A percentile compares a stretch with the other conserved stretches of the same genome.
These are phyloP conservation scores for Nixonia krombeini DNA, from an alignment of 1,140 invertebrate species.

Conservation along the genomic window DNA sequence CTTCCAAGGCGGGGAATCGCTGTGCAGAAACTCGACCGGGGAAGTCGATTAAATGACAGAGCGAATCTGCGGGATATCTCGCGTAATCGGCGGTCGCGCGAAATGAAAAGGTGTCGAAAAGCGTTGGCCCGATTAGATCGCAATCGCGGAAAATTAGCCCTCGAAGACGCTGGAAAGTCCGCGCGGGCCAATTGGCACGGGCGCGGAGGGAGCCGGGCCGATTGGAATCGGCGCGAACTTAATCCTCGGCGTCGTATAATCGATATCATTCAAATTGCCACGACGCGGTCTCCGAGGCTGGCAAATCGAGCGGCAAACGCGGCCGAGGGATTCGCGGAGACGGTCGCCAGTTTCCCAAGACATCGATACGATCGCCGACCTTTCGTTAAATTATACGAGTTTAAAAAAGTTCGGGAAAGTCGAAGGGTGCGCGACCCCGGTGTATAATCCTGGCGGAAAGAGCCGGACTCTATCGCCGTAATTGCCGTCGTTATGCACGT, in stretches of 20 bases:
- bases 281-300: slow-evolving; percentile 46
- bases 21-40: background rate
- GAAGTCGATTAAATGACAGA: slow-evolving; percentile 43
- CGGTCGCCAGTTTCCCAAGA: slow-evolving; percentile 32
- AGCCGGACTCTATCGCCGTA: no score
- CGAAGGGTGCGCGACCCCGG: no score
- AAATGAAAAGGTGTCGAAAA: slow-evolving; percentile 41
- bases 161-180: slow-evolving; percentile 37
- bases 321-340: slow-evolving; percentile 30
- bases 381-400: slow-evolving; percentile 40
- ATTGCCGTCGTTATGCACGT: no score
- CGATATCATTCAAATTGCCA: slow-evolving; percentile 50
- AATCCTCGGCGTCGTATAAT: slow-evolving; percentile 47
- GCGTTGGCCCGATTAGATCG: slow-evolving; percentile 38
- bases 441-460: no score
- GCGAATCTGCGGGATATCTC: slow-evolving; percentile 13
- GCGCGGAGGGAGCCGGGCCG: slow-evolving; percentile 29
- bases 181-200: slow-evolving; percentile 38
- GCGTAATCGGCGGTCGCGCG: slow-evolving; percentile 22
- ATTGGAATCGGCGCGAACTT: slow-evolving; percentile 46
- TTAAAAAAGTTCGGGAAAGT: slow-evolving; percentile 17
- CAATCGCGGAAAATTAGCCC: slow-evolving; percentile 43
- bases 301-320: slow-evolving; percentile 50
- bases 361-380: slow-evolving; percentile 40
- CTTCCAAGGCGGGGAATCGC: background rate